Percentiles rank a stretch among this genome's conserved stretches.
Conservation (phyloP, 1,140 invertebrate genomes). For the Tenebrio molitor region DNA sequence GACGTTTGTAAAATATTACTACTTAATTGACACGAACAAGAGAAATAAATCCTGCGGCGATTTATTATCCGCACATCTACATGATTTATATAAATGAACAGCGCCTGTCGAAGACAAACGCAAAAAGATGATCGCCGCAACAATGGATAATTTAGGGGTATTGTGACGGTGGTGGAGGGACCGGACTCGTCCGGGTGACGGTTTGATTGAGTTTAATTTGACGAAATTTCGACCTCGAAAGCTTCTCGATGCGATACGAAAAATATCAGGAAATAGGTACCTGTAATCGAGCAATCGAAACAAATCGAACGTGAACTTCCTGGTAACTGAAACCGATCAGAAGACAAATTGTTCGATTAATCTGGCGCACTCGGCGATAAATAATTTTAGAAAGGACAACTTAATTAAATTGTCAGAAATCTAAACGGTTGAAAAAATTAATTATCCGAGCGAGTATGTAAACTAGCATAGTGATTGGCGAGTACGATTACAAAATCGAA, state of each 20-base stretch:
- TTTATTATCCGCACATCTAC: constrained; percentile 39
- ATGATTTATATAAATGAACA: constrained; percentile 37
- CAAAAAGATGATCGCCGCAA: constrained; percentile 17
- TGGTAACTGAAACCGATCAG: neutral
- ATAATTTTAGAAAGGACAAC: constrained; percentile 20
- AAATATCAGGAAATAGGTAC: neutral
- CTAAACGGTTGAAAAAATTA: constrained; percentile 19
- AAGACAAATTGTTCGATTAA: constrained; percentile 25
- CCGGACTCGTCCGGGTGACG: neutral
- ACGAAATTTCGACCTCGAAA: too few species aligned
- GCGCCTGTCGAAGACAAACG: constrained; percentile 28
- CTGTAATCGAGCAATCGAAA: neutral
- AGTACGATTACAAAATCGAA: constrained; percentile 17
- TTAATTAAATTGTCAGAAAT: constrained; percentile 35
- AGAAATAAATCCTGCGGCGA: constrained; percentile 32
- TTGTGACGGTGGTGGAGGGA: constrained; percentile 1
- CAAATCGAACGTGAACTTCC: neutral
- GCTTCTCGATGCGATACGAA: neutral
- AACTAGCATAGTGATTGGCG: neutral
- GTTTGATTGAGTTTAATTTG: neutral
- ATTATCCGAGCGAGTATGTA: neutral
- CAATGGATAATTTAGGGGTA: constrained; percentile 26
- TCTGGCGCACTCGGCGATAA: constrained; percentile 5
- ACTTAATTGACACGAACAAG: constrained; percentile 39
- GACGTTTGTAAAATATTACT: constrained; percentile 35